Evolutionary conservation across 1,140 invertebrate genomes (phyloP).

Genomic region (Tetramorium alpestre): DNA sequence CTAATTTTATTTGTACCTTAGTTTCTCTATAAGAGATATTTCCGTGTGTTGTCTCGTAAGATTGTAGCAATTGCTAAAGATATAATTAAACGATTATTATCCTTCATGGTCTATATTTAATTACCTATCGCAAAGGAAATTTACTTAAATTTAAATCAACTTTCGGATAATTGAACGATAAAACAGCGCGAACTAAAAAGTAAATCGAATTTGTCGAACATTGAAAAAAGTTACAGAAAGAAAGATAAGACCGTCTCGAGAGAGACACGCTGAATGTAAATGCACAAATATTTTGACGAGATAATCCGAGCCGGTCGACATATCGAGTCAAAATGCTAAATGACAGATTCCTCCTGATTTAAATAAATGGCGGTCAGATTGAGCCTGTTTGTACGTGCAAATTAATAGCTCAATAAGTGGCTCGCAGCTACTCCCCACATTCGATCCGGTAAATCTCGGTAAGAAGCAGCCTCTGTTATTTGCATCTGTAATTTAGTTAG

Average conservation of each 20-base stretch:
- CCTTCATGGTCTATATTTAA: background rate
- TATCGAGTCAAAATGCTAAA: background rate
- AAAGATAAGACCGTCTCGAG: background rate
- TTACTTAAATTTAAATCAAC: background rate
- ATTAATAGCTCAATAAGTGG: conserved; percentile 82
- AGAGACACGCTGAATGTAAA: background rate
- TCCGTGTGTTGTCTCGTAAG: background rate
- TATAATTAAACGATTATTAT: conserved; percentile 4
- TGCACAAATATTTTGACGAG: background rate
- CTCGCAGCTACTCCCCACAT: conserved; percentile 80
- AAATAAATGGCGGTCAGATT: conserved; percentile 36
- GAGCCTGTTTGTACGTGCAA: conserved; percentile 55
- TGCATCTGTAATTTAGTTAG: conserved; percentile 84
- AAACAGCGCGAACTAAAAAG: background rate
- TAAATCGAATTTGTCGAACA: background rate
- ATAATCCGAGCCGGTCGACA: background rate
- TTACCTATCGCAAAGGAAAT: background rate
- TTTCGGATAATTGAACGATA: background rate
- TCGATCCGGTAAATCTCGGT: conserved; percentile 83
- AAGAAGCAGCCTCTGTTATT: conserved; percentile 82
- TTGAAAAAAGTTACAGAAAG: background rate
- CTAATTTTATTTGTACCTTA: conserved; percentile 26
- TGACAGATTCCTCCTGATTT: conserved; percentile 22
- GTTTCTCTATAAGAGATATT: background rate
- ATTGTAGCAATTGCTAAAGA: background rate